phyloP scores from a whole-genome alignment of 2,797 vertebrate species.

The Chromobotia macracanthus region DNA sequence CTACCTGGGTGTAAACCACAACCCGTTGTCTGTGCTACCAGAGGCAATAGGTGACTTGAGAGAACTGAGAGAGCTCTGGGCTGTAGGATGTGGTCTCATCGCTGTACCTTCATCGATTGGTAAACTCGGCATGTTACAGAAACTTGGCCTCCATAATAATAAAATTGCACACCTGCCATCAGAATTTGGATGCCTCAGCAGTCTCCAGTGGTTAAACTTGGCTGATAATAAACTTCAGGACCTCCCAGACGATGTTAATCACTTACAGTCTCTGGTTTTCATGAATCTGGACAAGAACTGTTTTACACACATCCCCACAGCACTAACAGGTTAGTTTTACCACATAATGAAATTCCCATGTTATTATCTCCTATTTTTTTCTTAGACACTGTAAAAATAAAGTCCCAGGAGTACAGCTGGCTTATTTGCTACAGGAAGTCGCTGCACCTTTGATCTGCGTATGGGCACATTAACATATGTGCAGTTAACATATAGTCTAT shows the following conservation, averaged over 20 bases:
- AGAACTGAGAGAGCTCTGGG: constrained; percentile 57
- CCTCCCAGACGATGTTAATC: constrained; percentile 47
- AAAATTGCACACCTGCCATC: constrained; percentile 45
- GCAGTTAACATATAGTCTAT: neutral
- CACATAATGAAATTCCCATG: neutral
- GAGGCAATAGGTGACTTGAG: constrained; percentile 52
- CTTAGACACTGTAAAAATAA: neutral
- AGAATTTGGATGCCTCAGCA: constrained; percentile 38
- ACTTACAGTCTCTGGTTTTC: constrained; percentile 50
- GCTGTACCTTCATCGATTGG: constrained; percentile 45
- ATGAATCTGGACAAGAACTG: constrained; percentile 52
- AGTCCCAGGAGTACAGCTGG: neutral
- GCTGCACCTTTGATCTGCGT: neutral
- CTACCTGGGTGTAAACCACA: constrained; percentile 55
- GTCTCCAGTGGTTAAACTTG: constrained; percentile 57
- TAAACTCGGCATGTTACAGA: constrained; percentile 52
- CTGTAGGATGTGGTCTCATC: constrained; percentile 50
- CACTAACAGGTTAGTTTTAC: constrained; percentile 46
- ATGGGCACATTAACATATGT: constrained; percentile 5
- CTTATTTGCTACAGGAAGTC: neutral
- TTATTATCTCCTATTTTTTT: neutral
- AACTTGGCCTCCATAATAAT: constrained; percentile 53
- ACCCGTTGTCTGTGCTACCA: constrained; percentile 51
- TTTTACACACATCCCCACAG: constrained; percentile 50
- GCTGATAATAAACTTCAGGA: constrained; percentile 57